These are phyloP conservation scores for Podabrus alpinus DNA, from an alignment of 2,888 invertebrate species.

Conservation along the genomic window DNA sequence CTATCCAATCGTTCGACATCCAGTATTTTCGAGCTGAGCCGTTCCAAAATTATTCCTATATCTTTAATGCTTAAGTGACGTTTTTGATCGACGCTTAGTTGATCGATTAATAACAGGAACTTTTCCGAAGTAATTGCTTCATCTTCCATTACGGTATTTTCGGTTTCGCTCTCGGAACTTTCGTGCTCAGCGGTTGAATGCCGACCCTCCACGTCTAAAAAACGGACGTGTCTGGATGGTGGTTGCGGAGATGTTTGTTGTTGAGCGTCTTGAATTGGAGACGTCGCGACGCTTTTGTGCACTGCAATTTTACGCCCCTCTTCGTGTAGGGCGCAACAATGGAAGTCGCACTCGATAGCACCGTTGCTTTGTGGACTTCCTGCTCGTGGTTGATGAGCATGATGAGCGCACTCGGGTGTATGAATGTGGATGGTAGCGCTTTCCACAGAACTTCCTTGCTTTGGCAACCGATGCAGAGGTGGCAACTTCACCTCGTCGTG, in stretches of 20 bases:
- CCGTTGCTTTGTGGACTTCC: slow-evolving; percentile 67
- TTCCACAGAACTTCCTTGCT: slow-evolving; percentile 70
- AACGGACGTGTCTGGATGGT: slow-evolving; percentile 81
- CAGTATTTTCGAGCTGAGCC: slow-evolving; percentile 89
- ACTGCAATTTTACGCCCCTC: slow-evolving; percentile 90
- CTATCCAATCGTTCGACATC: slow-evolving; percentile 91
- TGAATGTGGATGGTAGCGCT: slow-evolving; percentile 78
- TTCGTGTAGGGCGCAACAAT: slow-evolving; percentile 93
- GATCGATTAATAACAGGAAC: slow-evolving; percentile 90
- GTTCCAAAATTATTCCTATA: slow-evolving; percentile 91
- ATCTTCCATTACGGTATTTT: slow-evolving; percentile 91
- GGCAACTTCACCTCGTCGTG: slow-evolving; percentile 75
- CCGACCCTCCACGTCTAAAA: slow-evolving; percentile 76
- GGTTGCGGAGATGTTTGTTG: slow-evolving; percentile 55
- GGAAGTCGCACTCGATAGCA: slow-evolving; percentile 86
- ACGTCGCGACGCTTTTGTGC: slow-evolving; percentile 90
- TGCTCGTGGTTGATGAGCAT: slow-evolving; percentile 66
- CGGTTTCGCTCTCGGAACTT: slow-evolving; percentile 91
- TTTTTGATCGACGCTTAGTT: slow-evolving; percentile 89
- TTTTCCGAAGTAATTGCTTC: slow-evolving; percentile 88
- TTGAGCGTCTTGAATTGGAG: slow-evolving; percentile 84
- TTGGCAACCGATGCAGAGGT: slow-evolving; percentile 56
- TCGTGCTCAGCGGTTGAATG: slow-evolving; percentile 67
- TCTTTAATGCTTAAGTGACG: slow-evolving; percentile 92
- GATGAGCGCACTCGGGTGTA: slow-evolving; percentile 81